phyloP scores from a whole-genome alignment of 35 echinoderm and acorn worm genomes.

The Apostichopus parvimensis region DNA sequence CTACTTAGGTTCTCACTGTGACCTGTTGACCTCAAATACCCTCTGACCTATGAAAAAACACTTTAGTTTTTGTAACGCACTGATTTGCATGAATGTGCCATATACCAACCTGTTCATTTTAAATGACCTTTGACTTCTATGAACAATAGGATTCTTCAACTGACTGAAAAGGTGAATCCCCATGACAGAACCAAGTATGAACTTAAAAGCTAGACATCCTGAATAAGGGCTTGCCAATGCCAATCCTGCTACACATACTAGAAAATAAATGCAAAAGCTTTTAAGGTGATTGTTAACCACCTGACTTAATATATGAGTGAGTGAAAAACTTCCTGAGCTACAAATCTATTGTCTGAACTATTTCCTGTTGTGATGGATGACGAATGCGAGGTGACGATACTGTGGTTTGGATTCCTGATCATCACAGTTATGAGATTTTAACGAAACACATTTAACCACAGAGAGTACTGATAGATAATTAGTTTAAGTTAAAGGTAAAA shows the following conservation, averaged over 20 bases:
- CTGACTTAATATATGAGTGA: not conserved
- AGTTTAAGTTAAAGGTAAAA: not conserved
- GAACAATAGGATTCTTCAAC: no score
- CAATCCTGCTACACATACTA: not conserved
- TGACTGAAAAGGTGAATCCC: no score
- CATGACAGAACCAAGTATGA: not conserved
- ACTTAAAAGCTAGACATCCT: not conserved
- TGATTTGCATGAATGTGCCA: no score
- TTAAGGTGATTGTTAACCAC: not conserved
- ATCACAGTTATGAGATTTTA: not conserved
- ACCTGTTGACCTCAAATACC: no score
- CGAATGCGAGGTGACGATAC: not conserved
- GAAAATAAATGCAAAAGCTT: not conserved
- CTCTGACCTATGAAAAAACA: no score
- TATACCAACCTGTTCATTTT: no score
- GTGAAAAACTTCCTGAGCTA: not conserved
- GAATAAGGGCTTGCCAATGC: not conserved
- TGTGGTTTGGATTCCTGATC: not conserved
- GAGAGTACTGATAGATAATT: not conserved
- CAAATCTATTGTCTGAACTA: not conserved
- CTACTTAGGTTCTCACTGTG: no score
- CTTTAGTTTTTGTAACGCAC: no score
- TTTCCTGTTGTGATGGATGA: not conserved
- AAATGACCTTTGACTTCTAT: no score
- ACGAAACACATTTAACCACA: no score